Evolutionary conservation across 2,888 invertebrate genomes (phyloP).

Genomic region (Dryococelus australis): DNA sequence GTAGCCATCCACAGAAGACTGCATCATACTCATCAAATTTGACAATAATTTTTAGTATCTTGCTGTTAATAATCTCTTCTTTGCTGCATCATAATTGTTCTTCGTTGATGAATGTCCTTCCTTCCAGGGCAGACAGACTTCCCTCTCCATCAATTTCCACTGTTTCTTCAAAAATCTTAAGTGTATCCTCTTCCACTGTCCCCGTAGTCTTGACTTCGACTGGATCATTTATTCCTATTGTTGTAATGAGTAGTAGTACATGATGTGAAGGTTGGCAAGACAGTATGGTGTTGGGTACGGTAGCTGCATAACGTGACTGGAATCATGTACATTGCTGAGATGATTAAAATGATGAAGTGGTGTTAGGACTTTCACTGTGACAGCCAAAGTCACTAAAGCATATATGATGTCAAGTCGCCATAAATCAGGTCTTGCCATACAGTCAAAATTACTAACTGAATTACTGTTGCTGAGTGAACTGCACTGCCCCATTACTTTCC

Average conservation of each 20-base stretch:
- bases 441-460: neutral
- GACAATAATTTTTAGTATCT: neutral
- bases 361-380: no score
- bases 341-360: no score
- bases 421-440: neutral
- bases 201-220: neutral
- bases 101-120: neutral
- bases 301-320: no score
- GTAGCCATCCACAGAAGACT: neutral
- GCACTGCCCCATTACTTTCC: neutral
- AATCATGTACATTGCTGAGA: no score
- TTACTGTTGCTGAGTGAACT: neutral
- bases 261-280: no score
- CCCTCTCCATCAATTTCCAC: neutral
- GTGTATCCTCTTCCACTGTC: neutral
- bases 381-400: no score
- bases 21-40: neutral
- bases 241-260: no score
- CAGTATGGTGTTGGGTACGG: no score
- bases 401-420: neutral
- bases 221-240: neutral
- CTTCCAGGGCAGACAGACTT: neutral
- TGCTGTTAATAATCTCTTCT: neutral
- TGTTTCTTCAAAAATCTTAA: neutral
- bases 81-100: neutral